These are phyloP conservation scores for Lithobius niger DNA, from an alignment of 1,140 invertebrate species.

Conservation along the genomic window DNA sequence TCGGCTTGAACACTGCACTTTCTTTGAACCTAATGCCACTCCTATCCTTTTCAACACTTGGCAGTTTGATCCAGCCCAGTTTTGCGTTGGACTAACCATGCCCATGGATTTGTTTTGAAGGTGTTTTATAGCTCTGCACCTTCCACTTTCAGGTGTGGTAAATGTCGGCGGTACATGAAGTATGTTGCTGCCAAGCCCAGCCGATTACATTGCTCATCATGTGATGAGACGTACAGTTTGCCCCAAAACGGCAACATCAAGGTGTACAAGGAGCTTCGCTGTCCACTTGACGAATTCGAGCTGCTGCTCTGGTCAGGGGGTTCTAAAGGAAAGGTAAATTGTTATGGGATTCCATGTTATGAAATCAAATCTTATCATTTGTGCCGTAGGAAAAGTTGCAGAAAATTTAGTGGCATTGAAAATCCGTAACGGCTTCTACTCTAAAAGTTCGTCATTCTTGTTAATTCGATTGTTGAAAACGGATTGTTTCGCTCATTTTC, in stretches of 20 bases:
- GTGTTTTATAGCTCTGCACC: conserved; percentile 4
- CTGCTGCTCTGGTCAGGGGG: conserved; percentile 89
- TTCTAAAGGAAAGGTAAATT: conserved; percentile 56
- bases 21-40: no score
- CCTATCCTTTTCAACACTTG: no score
- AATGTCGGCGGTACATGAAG: conserved; percentile 95
- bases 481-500: no score
- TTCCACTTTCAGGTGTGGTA: conserved; percentile 63
- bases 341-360: no score
- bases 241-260: conserved; percentile 88
- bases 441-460: no score
- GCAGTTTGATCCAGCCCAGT: no score
- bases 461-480: no score
- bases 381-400: no score
- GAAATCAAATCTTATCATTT: conserved; percentile 2
- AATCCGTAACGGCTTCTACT: no score
- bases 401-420: no score
- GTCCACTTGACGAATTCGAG: conserved; percentile 93
- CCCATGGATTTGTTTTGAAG: no score
- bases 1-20: not conserved
- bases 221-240: conserved; percentile 90
- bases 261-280: conserved; percentile 89
- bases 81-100: no score
- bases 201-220: conserved; percentile 84
- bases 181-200: conserved; percentile 88